A percentile compares a stretch with the other conserved stretches of the same genome.
phyloP scores from a whole-genome alignment of 2,113 vertebrate species.

The Climacteris rufus region DNA sequence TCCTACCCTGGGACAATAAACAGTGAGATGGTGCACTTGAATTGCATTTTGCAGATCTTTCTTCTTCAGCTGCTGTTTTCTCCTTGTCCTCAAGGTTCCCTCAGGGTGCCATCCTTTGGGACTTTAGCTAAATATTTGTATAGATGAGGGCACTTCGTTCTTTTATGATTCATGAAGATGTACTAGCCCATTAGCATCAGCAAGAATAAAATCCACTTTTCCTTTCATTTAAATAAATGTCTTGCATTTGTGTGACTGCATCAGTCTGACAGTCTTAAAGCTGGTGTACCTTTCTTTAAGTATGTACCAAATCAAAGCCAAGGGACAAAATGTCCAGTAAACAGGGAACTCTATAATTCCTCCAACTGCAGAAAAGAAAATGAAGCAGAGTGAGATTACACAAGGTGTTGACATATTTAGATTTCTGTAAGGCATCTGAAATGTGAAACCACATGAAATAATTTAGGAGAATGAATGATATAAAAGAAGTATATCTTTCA shows the following conservation, averaged over 20 bases:
- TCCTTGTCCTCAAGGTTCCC: constrained; percentile 25
- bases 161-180: constrained; percentile 56
- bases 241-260: constrained; percentile 10
- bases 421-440: background rate
- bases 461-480: background rate
- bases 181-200: constrained; percentile 49
- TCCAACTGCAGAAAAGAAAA: constrained; percentile 5
- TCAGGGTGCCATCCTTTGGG: background rate
- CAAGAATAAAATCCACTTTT: constrained; percentile 37
- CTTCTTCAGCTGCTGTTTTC: background rate
- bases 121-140: constrained; percentile 20
- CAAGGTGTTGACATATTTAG: background rate
- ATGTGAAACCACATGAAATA: background rate
- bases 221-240: constrained; percentile 60
- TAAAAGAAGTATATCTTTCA: background rate
- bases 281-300: constrained; percentile 5
- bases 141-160: background rate
- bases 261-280: constrained; percentile 27
- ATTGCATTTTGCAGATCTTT: background rate
- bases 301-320: background rate
- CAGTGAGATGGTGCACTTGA: background rate
- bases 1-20: background rate
- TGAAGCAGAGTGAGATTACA: background rate
- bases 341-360: background rate
- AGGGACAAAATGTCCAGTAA: background rate